Conservation (phyloP, 2,113 vertebrate species). For the Enhydra lutris region DNA sequence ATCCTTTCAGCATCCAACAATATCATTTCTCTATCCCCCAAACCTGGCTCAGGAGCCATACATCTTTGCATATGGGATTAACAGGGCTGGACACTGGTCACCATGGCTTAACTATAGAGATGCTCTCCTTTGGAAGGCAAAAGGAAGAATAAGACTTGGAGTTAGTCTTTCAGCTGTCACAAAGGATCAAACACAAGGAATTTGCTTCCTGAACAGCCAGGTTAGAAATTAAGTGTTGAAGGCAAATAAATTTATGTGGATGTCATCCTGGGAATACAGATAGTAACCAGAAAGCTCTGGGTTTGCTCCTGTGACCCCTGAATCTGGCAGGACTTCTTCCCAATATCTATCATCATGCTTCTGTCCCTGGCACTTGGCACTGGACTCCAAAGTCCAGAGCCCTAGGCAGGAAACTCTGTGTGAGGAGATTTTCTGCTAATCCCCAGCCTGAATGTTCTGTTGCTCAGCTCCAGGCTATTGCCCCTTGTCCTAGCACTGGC, state of each 20-base stretch:
- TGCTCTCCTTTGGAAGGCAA: neutral
- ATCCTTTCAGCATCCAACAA: neutral
- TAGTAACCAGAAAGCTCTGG: slow-evolving; percentile 43
- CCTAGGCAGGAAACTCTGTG: neutral
- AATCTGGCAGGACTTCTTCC: slow-evolving; percentile 50
- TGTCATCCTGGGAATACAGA: slow-evolving; percentile 58
- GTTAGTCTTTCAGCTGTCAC: neutral
- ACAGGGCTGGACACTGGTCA: too few relatives aligned
- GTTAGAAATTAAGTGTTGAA: slow-evolving; percentile 55
- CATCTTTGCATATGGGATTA: neutral
- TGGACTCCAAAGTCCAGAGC: neutral
- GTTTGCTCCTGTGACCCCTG: slow-evolving; percentile 54
- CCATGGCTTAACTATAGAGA: neutral
- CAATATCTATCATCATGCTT: neutral
- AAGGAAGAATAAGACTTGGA: neutral
- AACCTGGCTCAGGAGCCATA: neutral
- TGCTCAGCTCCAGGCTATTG: slow-evolving; percentile 19
- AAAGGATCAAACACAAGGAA: neutral
- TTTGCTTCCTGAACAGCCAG: slow-evolving; percentile 24
- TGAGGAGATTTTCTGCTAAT: slow-evolving; percentile 46
- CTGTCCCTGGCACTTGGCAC: neutral
- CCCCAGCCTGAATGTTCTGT: neutral
- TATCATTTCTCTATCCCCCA: neutral
- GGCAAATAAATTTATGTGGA: slow-evolving; percentile 62
- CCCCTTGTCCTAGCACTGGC: slow-evolving; percentile 49